A percentile compares a stretch with the other conserved stretches of the same genome.
These are phyloP conservation scores for Salpingus planirostris DNA, from an alignment of 2,888 invertebrate genomes.

Conservation along the genomic window DNA sequence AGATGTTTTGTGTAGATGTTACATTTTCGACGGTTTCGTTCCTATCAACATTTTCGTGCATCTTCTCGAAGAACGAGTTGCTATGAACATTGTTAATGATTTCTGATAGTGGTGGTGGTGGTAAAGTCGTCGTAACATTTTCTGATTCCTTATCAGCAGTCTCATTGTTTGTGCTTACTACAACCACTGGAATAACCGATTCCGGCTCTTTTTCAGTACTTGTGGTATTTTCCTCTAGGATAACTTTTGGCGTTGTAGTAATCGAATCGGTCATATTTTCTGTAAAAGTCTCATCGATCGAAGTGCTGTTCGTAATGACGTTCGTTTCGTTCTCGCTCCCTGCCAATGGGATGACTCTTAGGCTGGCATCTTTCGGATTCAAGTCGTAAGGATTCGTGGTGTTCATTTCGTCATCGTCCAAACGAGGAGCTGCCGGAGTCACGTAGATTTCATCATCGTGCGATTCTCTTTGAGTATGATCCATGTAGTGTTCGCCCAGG, in stretches of 20 bases:
- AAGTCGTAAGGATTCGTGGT: slow-evolving; percentile 44
- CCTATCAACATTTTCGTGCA: slow-evolving; percentile 5
- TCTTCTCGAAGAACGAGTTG: slow-evolving; percentile 26
- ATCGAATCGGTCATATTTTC: not conserved
- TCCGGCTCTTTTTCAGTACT: not conserved
- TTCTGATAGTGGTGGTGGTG: slow-evolving; percentile 26
- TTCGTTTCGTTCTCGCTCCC: slow-evolving; percentile 13
- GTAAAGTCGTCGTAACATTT: slow-evolving; percentile 17
- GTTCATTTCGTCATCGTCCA: slow-evolving; percentile 46
- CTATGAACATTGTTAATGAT: slow-evolving; percentile 35
- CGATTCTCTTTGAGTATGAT: slow-evolving; percentile 16
- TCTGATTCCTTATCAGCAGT: slow-evolving; percentile 5
- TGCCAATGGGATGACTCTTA: slow-evolving; percentile 24
- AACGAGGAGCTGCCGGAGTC: slow-evolving; percentile 38
- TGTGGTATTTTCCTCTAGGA: not conserved
- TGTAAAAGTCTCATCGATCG: not conserved
- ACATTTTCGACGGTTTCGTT: slow-evolving; percentile 1
- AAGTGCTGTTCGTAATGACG: slow-evolving; percentile 1
- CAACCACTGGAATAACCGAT: not conserved
- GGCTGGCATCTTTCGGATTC: slow-evolving; percentile 25
- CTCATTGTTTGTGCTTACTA: not conserved
- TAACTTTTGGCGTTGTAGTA: not conserved
- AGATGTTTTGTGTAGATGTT: not conserved
- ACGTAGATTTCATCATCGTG: slow-evolving; percentile 27
- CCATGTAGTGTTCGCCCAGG: slow-evolving; percentile 38